These are phyloP conservation scores for Tenualosa thibaudeaui DNA, from an alignment of 2,797 vertebrate genomes.

Conservation along the genomic window DNA sequence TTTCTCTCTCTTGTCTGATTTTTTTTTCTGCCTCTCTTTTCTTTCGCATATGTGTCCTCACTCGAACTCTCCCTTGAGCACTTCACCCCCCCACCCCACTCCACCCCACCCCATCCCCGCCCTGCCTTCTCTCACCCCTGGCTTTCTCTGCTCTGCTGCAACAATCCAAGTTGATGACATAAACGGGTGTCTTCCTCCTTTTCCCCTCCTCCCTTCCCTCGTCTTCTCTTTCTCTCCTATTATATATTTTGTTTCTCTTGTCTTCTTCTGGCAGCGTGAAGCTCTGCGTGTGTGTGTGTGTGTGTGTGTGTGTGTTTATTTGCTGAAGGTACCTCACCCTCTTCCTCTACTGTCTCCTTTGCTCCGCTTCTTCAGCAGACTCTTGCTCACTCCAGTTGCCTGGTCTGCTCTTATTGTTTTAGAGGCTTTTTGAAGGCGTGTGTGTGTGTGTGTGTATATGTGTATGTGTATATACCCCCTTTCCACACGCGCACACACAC, in stretches of 20 bases:
- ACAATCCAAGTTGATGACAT: slow-evolving; percentile 5
- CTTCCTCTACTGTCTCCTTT: slow-evolving; percentile 19
- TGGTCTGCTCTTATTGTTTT: neutral
- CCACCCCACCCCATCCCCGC: neutral
- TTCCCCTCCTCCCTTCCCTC: neutral
- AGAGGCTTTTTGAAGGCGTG: neutral
- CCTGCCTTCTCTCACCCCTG: neutral
- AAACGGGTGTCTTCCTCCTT: neutral
- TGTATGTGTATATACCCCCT: no score
- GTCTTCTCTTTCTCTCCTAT: neutral
- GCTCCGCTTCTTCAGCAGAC: neutral
- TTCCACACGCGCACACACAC: neutral
- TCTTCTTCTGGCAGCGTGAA: neutral
- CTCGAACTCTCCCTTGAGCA: neutral
- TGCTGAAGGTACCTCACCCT: slow-evolving; percentile 46
- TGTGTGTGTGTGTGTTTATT: neutral
- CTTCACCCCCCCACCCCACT: no score
- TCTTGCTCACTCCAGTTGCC: neutral
- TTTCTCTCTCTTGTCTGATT: neutral
- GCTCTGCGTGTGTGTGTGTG: neutral
- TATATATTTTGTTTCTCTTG: neutral
- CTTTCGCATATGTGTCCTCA: neutral
- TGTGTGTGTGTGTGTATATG: neutral
- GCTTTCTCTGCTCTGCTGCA: neutral
- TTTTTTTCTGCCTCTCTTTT: neutral